Base-by-base conservation (phyloP, 1,140 invertebrate species). In the Drosophila nannoptera region DNA sequence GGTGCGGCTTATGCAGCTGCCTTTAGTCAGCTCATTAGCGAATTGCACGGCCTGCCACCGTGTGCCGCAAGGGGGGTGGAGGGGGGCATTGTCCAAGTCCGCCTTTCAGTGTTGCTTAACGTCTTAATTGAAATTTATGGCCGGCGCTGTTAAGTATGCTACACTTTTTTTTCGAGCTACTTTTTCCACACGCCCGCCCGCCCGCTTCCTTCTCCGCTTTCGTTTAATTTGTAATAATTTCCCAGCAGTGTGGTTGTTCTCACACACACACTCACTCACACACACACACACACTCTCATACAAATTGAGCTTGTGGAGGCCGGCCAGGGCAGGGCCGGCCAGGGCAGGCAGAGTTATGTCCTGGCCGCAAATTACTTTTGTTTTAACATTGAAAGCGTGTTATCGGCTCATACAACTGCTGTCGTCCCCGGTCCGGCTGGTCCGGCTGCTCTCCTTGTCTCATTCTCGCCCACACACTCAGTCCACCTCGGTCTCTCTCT, bases 101-200 rank as follows among this genome's bases (percentile, higher is more conserved):
- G 63, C 52, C 59, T 59, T 59, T 66, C 68, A 70, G 68, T 46
- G 56, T 70, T 70, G 68, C 65, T 70, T 70, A 70, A 66, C 62
- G 68, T 66, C 73, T 84, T 83, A 84, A 83, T 83, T 83, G 75
- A 83, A 78, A 83, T 83, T 83, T 83, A 83, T 83, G 80, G 58
- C 62, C 45, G 52, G 9, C 54, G 35, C 77, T 16, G 42, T 58
- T 75, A 72, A 80, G 76, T 80, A 64, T 80, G 76, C 76, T 74
- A 81, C 74, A 69, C 64, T 50, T 81, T 74, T 81, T 74, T 81
- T 67, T 35, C 22, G 5, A 0, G 6, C 35, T 29, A 16, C 16
- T 46, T 35, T 40, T 14, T 35, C 38, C 7, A 38, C 36, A 9
- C 36, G 36, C 36, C 7, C 38, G 4, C 9, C 11, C 38, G 1